Percentiles rank a stretch among this genome's conserved stretches.
Evolutionary conservation across 2,113 vertebrate genomes (phyloP).

Genomic region (Spea bombifrons): DNA sequence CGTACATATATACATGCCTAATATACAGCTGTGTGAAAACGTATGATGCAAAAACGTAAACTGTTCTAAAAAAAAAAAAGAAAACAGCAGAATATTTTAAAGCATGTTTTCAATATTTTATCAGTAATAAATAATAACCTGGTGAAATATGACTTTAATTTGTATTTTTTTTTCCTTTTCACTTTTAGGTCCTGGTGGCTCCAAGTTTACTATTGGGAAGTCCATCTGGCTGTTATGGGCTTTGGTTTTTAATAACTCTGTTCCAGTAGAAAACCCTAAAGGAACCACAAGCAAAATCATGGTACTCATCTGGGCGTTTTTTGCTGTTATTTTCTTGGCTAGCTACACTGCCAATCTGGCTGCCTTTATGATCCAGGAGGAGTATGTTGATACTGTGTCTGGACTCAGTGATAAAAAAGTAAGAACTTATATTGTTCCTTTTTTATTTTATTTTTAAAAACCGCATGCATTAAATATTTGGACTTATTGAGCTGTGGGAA

Average conservation of each 20-base stretch:
- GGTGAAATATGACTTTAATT: not conserved
- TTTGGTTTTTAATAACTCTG: conserved; percentile 93
- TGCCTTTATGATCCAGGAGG: conserved; percentile 95
- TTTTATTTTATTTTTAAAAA: too few species aligned
- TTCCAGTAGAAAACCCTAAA: conserved; percentile 91
- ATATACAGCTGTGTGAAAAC: too few species aligned
- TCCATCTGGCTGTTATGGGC: conserved; percentile 84
- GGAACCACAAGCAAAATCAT: conserved; percentile 97
- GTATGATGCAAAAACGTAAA: too few species aligned
- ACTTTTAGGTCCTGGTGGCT: conserved; percentile 71
- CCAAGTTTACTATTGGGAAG: conserved; percentile 91
- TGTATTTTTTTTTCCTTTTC: not conserved
- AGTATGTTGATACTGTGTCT: conserved; percentile 91
- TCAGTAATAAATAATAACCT: not conserved
- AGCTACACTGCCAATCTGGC: conserved; percentile 95
- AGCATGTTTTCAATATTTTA: not conserved
- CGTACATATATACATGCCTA: too few species aligned
- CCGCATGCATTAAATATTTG: too few species aligned
- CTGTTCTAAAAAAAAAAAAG: too few species aligned
- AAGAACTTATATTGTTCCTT: conserved; percentile 27
- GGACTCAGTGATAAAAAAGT: conserved; percentile 94
- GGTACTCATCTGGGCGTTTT: conserved; percentile 96
- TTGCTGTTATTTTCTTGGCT: conserved; percentile 94
- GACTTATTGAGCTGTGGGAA: too few species aligned
- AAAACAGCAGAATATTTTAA: too few species aligned